Evolutionary conservation across 1,140 invertebrate genomes (phyloP), one percentile per base, ranked within the genome.

Genomic region (Leptinotarsa undecemlineata): DNA sequence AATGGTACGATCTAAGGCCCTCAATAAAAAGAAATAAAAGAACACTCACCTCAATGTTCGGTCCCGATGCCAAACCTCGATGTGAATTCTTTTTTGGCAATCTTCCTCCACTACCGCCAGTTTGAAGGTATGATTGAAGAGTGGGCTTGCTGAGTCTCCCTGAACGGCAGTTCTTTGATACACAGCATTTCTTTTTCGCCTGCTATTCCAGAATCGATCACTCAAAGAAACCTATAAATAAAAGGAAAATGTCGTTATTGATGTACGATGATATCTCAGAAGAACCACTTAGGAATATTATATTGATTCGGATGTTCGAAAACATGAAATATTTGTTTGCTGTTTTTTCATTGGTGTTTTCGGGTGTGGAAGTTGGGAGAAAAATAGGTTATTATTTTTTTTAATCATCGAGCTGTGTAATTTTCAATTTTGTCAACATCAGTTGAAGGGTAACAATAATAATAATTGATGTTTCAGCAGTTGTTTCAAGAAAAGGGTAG

Each of bases 61-160:
- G 80, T 88, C 86, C 76, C 87, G 82, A 82, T 88, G 87, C 87
- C 87, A 88, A 47, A 87, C 87, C 68, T 87, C 86, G 72, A 88
- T 76, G 76, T 86, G 84, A 23, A 88, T 78, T 60, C 83, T 80
- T 72, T 84, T 82, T 8, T 74, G 64, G 51, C 21, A 63, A 67
- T 80, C 77, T 17, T 78, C 77, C 17, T 68, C 48, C 19, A 60
- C 62, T 64, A 84, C 71, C 73, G 83, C 82, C 74, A 87, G 86
- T 69, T 81, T 83, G 78, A 88, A 88, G 26, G 82, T 82, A 78
- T 88, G 87, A 82, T 87, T 87, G 75, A 88, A 88, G 67, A 83
- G 83, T 19, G 87, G 87, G 71, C 82, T 85, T 69, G 77, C 83
- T 72, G 86, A 88, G 75, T 88, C 85, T 6, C 85, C 82, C 79